Evolutionary conservation across 2,797 vertebrate species (phyloP), one percentile per base, ranked within the genome.

Genomic region (Rhincodon typus): DNA sequence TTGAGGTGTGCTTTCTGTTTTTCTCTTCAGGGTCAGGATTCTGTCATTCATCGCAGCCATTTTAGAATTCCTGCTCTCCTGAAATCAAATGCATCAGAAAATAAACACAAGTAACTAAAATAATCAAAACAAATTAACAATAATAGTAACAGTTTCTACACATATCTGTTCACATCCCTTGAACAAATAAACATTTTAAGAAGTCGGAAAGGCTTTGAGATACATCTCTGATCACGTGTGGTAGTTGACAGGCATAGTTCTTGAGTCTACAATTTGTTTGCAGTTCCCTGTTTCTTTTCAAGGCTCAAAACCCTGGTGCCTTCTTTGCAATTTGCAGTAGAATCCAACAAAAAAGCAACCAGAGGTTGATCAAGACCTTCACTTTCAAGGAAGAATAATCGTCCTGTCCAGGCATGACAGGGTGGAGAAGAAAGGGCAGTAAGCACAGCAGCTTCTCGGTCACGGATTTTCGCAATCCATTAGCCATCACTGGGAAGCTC

Each of bases 51-150:
- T 13, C 3, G 42, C 38, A 46, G 1, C 15, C 69, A 25, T 94
- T 72, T 74, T 53, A 77, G 42, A 72, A 50, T 50, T 94, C 69
- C 27, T 94, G 94, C 69, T 72, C 72, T 72, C 94, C 94, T 94
- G 72, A 69, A 94, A 74, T 94, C 72, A 27, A 25, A 94, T 72
- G 42, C 27, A 72, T 5, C 62, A 93, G 21, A 67, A 91, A 42
- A 17, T 91, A 91, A 93, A 67, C 13, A 67, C 23, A 67, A 67
- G 7, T 93, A 88, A 88, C 12, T 12, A 38, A 38, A 67, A 69
- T 67, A 38, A 93, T 23, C 6, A 23, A 17, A n/a, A 21, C n/a
- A 91, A 91, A 62, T n/a, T 62, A 53, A 15, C 50, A 88, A 90
- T 46, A 57, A 25, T 27, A 25, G 27, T 27, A 91, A 23, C 34